Conservation (phyloP, 2,113 vertebrate genomes). For the Rhineura floridana region DNA sequence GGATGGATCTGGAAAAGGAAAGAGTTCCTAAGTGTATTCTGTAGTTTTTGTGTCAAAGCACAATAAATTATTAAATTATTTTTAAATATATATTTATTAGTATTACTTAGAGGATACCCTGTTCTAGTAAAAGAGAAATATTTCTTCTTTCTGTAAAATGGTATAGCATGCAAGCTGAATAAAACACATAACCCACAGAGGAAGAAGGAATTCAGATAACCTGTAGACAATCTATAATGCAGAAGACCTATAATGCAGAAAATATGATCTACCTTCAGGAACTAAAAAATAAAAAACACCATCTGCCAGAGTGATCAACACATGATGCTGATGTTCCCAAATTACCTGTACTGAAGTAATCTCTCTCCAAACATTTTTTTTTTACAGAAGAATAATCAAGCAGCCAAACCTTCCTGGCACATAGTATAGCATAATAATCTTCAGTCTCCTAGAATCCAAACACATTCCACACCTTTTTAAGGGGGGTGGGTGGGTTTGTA, state of each 20-base stretch:
- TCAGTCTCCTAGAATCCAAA: neutral
- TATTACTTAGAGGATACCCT: neutral
- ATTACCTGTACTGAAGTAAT: too few relatives aligned
- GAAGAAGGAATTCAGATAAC: neutral
- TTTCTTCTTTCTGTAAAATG: neutral
- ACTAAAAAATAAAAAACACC: neutral
- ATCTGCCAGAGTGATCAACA: neutral
- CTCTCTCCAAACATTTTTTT: neutral
- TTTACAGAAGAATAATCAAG: too few relatives aligned
- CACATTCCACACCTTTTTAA: too few relatives aligned
- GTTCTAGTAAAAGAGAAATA: neutral
- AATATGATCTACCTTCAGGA: neutral
- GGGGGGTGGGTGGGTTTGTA: too few relatives aligned
- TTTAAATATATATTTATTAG: neutral
- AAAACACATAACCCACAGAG: neutral
- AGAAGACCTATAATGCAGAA: neutral
- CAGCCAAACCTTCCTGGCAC: neutral
- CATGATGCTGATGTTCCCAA: too few relatives aligned
- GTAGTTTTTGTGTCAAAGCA: neutral
- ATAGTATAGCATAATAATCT: neutral
- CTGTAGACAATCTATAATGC: neutral
- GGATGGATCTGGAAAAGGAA: neutral
- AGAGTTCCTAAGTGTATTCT: neutral
- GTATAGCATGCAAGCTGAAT: neutral
- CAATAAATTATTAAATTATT: constrained; percentile 3